Evolutionary conservation across 2,113 vertebrate genomes (phyloP).

Genomic region (Nesoenas mayeri): DNA sequence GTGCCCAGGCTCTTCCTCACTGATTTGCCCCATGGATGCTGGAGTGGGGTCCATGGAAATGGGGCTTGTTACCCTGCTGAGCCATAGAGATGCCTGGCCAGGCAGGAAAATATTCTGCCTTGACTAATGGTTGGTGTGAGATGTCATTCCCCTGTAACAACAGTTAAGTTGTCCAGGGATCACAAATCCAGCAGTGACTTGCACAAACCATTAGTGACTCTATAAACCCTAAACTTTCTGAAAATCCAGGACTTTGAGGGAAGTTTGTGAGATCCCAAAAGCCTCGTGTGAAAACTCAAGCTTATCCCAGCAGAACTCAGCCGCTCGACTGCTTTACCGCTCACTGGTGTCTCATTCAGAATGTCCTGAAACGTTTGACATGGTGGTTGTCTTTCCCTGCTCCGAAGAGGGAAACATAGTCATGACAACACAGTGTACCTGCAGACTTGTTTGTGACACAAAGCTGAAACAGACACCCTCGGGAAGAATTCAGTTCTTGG

Average conservation of each 20-base stretch:
- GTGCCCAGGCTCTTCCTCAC: neutral
- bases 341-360: neutral
- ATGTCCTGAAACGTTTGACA: neutral
- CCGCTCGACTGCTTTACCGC: neutral
- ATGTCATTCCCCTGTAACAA: neutral
- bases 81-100: neutral
- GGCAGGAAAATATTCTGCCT: neutral
- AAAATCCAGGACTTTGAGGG: neutral
- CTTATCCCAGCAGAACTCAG: neutral
- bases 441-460: neutral
- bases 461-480: neutral
- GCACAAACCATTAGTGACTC: neutral
- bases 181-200: neutral
- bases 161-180: neutral
- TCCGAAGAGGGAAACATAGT: neutral
- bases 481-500: slow-evolving; percentile 30
- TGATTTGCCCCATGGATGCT: neutral
- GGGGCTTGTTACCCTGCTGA: neutral
- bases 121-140: neutral
- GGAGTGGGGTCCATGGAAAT: neutral
- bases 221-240: neutral
- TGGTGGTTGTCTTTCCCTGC: neutral
- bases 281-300: neutral
- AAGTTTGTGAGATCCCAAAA: neutral
- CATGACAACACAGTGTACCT: neutral